Conservation (phyloP, 1,140 invertebrate genomes). For the Drosophila albomicans region DNA sequence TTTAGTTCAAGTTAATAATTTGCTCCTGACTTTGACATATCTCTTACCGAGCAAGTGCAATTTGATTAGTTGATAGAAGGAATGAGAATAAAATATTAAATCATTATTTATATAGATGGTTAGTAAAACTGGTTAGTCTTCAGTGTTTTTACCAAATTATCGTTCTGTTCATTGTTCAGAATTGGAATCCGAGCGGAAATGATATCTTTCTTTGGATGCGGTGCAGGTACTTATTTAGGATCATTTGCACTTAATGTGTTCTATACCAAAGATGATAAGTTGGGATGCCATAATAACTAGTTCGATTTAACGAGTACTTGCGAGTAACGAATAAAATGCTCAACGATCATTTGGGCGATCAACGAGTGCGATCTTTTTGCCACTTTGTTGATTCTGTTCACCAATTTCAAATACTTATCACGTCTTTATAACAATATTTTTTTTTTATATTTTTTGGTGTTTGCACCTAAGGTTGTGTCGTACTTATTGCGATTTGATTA, state of each 20-base stretch:
- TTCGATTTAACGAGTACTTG: neutral
- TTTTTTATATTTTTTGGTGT: neutral
- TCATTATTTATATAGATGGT: too few relatives aligned
- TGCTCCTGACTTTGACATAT: too few relatives aligned
- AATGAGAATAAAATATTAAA: too few relatives aligned
- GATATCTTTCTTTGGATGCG: slow-evolving; percentile 19
- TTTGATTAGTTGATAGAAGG: too few relatives aligned
- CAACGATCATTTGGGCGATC: neutral
- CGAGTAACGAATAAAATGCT: slow-evolving; percentile 6
- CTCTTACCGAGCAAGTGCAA: neutral
- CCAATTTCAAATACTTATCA: slow-evolving; percentile 32
- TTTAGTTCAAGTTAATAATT: neutral
- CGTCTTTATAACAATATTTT: neutral
- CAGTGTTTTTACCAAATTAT: too few relatives aligned
- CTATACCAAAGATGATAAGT: slow-evolving; percentile 36
- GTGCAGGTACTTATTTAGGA: slow-evolving; percentile 27
- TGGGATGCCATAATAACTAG: slow-evolving; percentile 27
- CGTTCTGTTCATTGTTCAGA: too few relatives aligned
- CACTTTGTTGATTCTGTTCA: neutral
- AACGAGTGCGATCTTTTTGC: neutral
- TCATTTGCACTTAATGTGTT: slow-evolving; percentile 41
- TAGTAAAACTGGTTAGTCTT: too few relatives aligned
- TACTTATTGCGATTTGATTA: slow-evolving; percentile 7
- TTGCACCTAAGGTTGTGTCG: slow-evolving; percentile 20
- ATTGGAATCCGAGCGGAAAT: neutral